Percentiles rank a stretch among this genome's conserved stretches.
phyloP scores from a whole-genome alignment of 2,113 vertebrate genomes.

The Miniopterus natalensis region DNA sequence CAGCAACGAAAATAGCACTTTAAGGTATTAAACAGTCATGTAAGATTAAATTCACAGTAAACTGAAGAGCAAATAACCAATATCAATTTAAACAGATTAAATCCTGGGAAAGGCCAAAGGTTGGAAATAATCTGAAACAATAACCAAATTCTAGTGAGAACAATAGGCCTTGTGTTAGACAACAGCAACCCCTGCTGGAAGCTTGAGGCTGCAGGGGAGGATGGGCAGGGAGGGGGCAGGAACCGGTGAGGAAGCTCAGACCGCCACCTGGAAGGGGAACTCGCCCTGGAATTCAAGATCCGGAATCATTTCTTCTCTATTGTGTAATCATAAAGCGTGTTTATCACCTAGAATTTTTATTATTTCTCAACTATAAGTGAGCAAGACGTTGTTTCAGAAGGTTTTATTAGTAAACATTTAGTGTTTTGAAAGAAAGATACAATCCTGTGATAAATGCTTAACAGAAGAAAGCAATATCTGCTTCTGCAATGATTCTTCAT shows the following conservation, averaged over 20 bases:
- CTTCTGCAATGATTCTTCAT: not conserved
- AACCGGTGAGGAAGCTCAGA: not conserved
- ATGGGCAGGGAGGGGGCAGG: not conserved
- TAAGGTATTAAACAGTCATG: slow-evolving; percentile 13
- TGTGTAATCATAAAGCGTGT: not conserved
- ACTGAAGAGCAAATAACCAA: slow-evolving; percentile 67
- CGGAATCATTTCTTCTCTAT: not conserved
- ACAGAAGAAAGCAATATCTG: not conserved
- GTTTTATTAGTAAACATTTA: not conserved
- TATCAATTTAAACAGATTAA: slow-evolving; percentile 76
- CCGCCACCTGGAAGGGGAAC: too few relatives aligned
- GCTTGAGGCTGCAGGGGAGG: not conserved
- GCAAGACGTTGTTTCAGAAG: slow-evolving; percentile 28
- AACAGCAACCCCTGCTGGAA: slow-evolving; percentile 75
- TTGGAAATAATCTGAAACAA: slow-evolving; percentile 47
- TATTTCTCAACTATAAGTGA: not conserved
- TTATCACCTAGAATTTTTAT: not conserved
- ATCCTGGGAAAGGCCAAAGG: slow-evolving; percentile 50
- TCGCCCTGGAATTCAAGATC: accelerated
- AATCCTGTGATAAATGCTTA: not conserved
- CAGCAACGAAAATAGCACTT: slow-evolving; percentile 41
- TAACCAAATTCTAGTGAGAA: not conserved
- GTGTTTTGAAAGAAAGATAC: not conserved
- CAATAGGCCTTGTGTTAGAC: slow-evolving; percentile 61
- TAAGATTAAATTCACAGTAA: slow-evolving; percentile 53